A percentile compares a stretch with the other conserved stretches of the same genome.
Evolutionary conservation across 2,888 invertebrate species (phyloP).

Genomic region (Dugesia japonica): DNA sequence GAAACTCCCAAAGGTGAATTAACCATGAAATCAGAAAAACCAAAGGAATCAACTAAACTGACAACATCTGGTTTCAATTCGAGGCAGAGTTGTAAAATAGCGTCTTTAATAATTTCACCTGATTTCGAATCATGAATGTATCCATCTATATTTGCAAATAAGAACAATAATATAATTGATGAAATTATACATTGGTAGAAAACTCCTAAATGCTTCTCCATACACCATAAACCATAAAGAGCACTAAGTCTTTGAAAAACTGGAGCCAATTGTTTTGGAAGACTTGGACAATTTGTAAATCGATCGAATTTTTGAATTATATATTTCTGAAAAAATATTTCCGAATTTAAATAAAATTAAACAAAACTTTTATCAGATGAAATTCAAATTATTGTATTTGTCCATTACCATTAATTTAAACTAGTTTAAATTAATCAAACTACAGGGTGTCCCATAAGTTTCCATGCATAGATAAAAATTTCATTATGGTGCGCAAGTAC

Average conservation of each 20-base stretch:
- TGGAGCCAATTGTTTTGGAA: background rate
- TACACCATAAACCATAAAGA: background rate
- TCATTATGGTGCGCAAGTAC: too few relatives aligned
- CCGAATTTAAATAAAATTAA: too few relatives aligned
- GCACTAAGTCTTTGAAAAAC: background rate
- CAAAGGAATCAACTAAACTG: conserved; percentile 64
- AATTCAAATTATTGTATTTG: too few relatives aligned
- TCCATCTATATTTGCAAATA: conserved; percentile 36
- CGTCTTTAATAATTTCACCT: conserved; percentile 54
- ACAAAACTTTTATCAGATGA: too few relatives aligned
- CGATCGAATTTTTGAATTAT: conserved; percentile 1
- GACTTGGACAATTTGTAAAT: background rate
- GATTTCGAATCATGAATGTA: conserved; percentile 43
- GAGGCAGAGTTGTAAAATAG: conserved; percentile 58
- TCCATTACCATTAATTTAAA: too few relatives aligned
- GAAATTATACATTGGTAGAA: background rate
- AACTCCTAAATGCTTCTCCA: background rate
- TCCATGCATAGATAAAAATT: too few relatives aligned
- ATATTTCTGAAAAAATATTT: too few relatives aligned
- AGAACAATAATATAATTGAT: background rate
- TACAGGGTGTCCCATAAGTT: too few relatives aligned
- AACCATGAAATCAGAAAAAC: conserved; percentile 72
- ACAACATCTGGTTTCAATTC: conserved; percentile 62
- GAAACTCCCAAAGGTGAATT: conserved; percentile 69
- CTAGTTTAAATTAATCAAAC: too few relatives aligned